Evolutionary conservation across 1,140 invertebrate species (phyloP).

Genomic region (Drosophila asahinai): DNA sequence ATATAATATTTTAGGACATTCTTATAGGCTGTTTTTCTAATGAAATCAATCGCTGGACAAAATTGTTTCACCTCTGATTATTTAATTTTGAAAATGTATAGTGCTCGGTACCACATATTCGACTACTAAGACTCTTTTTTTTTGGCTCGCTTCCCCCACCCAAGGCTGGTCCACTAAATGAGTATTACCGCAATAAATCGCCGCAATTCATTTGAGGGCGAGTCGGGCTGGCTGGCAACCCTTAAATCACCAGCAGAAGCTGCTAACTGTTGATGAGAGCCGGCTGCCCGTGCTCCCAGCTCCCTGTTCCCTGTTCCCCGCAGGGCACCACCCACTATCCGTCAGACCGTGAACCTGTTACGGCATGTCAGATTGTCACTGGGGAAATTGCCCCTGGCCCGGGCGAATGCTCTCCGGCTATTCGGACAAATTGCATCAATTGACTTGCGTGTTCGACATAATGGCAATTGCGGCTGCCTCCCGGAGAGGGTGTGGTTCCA

Average conservation of each 20-base stretch:
- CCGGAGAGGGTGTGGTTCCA: constrained; percentile 39
- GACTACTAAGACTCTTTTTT: not conserved
- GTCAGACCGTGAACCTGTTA: constrained; percentile 79
- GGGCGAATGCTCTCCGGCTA: constrained; percentile 37
- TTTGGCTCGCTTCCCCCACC: not conserved
- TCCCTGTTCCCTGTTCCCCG: constrained; percentile 16
- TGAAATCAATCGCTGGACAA: not conserved
- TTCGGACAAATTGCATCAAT: constrained; percentile 83
- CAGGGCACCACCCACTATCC: constrained; percentile 53
- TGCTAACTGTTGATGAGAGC: constrained; percentile 78
- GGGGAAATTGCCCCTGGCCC: constrained; percentile 71
- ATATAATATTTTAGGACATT: not conserved
- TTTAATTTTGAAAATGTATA: not conserved
- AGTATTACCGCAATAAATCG: constrained; percentile 84
- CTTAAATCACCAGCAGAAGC: constrained; percentile 73
- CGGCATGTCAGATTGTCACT: constrained; percentile 81
- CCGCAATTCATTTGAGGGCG: constrained; percentile 82
- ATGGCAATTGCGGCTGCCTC: constrained; percentile 68
- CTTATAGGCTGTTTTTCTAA: not conserved
- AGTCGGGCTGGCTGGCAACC: constrained; percentile 58
- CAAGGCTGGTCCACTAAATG: constrained; percentile 67
- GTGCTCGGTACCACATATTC: not conserved
- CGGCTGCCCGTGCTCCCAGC: constrained; percentile 14
- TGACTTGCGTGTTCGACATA: constrained; percentile 83
- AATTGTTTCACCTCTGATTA: not conserved